Evolutionary conservation across 2,113 vertebrate species (phyloP).

Genomic region (Elephas maximus): DNA sequence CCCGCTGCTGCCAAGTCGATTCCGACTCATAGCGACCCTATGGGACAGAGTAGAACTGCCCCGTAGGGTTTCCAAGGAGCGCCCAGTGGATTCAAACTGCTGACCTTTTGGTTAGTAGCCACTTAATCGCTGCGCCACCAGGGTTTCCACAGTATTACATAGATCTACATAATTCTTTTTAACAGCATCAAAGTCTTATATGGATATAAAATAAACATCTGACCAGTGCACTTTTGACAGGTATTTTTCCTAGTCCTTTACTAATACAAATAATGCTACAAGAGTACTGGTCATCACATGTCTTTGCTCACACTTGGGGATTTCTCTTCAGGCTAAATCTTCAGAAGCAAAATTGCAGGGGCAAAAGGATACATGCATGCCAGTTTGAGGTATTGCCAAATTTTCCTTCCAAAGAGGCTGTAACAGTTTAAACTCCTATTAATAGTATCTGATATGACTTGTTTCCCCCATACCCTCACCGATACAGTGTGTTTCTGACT

Average conservation of each 20-base stretch:
- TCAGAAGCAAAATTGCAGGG: slow-evolving; percentile 1
- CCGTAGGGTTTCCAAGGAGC: too few species aligned
- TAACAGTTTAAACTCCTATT: slow-evolving; percentile 33
- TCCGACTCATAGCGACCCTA: too few species aligned
- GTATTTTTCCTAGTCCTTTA: neutral
- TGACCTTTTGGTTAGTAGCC: too few species aligned
- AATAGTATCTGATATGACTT: neutral
- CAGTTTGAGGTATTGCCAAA: slow-evolving; percentile 39
- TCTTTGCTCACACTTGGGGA: neutral
- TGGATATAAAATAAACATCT: neutral
- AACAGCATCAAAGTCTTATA: neutral
- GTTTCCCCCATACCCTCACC: neutral
- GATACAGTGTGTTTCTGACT: slow-evolving; percentile 13
- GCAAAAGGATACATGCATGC: slow-evolving; percentile 48
- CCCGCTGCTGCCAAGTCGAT: too few species aligned
- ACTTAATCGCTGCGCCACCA: too few species aligned
- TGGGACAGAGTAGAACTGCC: too few species aligned
- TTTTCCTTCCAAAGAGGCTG: neutral
- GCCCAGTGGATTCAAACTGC: too few species aligned
- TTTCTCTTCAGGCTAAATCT: slow-evolving; percentile 40
- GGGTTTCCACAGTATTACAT: too few species aligned
- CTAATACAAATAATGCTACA: neutral
- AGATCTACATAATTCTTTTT: neutral
- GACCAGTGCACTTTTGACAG: neutral
- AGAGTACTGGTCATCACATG: neutral